A percentile compares a stretch with the other conserved stretches of the same genome.
Evolutionary conservation across 2,797 vertebrate species (phyloP).

Genomic region (Pagetopsis macropterus): DNA sequence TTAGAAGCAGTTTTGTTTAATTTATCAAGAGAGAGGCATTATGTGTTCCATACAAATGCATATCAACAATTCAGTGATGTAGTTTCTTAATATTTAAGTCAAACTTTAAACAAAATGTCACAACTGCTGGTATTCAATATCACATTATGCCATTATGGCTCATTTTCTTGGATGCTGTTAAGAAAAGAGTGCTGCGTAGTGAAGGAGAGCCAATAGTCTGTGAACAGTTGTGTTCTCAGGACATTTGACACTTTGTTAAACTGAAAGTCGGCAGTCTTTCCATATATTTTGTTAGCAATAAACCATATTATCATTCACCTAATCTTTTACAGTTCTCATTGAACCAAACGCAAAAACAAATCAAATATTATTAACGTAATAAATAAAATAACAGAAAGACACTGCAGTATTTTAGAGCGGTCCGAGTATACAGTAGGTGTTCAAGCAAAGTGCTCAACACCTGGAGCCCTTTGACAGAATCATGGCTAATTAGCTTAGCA

Average conservation of each 20-base stretch:
- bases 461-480: constrained; percentile 74
- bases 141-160: neutral
- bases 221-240: constrained; percentile 37
- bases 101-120: neutral
- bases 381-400: neutral
- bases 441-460: constrained; percentile 63
- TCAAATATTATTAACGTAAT: neutral
- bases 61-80: neutral
- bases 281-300: constrained; percentile 15
- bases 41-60: neutral
- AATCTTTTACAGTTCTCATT: neutral
- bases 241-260: constrained; percentile 25
- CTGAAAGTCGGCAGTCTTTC: constrained; percentile 22
- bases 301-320: constrained; percentile 16
- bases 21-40: constrained; percentile 25
- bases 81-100: neutral
- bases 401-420: constrained; percentile 5
- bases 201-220: neutral
- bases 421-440: constrained; percentile 39
- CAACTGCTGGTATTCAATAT: neutral
- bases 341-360: neutral
- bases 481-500: constrained; percentile 76
- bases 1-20: constrained; percentile 32
- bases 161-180: constrained; percentile 3
- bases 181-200: constrained; percentile 19